Percentiles rank a stretch among this genome's conserved stretches.
Evolutionary conservation across 2,888 invertebrate genomes (phyloP).

Genomic region (Orchesella flavescens): DNA sequence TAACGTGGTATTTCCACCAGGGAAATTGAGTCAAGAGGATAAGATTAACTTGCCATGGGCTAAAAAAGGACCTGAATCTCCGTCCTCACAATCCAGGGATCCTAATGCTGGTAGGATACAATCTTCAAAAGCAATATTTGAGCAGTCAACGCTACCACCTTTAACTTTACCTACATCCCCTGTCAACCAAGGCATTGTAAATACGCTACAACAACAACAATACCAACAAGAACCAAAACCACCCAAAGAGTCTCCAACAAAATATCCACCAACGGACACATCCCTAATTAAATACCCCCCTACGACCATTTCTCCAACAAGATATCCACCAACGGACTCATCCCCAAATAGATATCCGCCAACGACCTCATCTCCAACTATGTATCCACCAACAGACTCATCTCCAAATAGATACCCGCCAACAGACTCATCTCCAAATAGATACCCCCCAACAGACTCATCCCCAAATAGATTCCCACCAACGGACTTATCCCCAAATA

Average conservation of each 20-base stretch:
- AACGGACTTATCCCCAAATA: no score
- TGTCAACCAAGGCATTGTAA: not conserved
- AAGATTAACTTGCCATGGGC: constrained; percentile 69
- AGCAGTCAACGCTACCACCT: constrained; percentile 49
- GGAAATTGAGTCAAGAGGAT: constrained; percentile 40
- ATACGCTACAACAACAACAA: constrained; percentile 17
- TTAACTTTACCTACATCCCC: not conserved
- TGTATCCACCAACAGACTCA: not conserved
- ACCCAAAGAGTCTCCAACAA: constrained; percentile 16
- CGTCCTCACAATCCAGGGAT: constrained; percentile 20
- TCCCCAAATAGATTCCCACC: no score
- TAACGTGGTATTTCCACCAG: constrained; percentile 16
- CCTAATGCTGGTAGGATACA: constrained; percentile 59
- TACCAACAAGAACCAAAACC: constrained; percentile 6
- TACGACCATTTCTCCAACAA: constrained; percentile 13
- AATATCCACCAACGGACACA: not conserved
- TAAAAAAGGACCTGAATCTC: constrained; percentile 57
- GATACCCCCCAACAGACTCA: not conserved
- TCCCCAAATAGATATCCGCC: no score
- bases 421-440: constrained; percentile 15
- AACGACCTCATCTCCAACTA: constrained; percentile 16
- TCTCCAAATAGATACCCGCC: no score
- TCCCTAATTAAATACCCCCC: no score
- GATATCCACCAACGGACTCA: not conserved
- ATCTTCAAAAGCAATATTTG: constrained; percentile 67